phyloP scores from a whole-genome alignment of 2,797 vertebrate species.

The Muscicapa striata region DNA sequence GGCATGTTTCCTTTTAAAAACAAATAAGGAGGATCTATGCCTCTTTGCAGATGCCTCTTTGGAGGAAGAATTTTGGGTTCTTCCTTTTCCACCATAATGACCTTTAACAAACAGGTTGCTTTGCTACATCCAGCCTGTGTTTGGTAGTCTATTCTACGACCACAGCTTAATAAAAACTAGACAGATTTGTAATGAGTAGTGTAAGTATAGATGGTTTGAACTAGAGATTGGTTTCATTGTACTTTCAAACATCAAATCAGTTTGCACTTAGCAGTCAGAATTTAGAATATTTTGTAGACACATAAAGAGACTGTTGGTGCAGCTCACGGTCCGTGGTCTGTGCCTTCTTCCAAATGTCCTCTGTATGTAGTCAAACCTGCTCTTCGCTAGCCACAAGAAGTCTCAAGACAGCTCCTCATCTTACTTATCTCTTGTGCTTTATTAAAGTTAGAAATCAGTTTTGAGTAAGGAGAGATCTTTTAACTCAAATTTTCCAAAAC shows the following conservation, averaged over 20 bases:
- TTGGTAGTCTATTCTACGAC: not conserved
- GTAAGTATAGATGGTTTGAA: not conserved
- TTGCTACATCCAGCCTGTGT: not conserved
- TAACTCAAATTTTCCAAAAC: slow-evolving; percentile 42
- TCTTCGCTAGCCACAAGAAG: not conserved
- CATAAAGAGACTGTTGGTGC: not conserved
- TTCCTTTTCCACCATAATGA: not conserved
- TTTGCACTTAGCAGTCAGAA: not conserved
- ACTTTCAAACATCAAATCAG: not conserved
- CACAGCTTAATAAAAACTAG: not conserved
- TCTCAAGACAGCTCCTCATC: not conserved
- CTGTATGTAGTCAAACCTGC: not conserved
- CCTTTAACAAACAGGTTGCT: not conserved
- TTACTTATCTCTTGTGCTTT: not conserved
- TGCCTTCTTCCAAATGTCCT: not conserved
- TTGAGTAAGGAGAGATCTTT: slow-evolving; percentile 14
- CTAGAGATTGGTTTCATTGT: not conserved
- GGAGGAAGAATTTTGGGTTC: not conserved
- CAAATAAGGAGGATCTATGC: not conserved
- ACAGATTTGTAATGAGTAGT: not conserved
- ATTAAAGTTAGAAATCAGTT: not conserved
- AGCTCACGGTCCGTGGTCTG: not conserved
- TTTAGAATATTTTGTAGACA: not conserved
- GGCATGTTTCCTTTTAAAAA: not conserved
- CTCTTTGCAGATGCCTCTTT: not conserved